Evolutionary conservation across 2,888 invertebrate species (phyloP).

Genomic region (Macaria notata): DNA sequence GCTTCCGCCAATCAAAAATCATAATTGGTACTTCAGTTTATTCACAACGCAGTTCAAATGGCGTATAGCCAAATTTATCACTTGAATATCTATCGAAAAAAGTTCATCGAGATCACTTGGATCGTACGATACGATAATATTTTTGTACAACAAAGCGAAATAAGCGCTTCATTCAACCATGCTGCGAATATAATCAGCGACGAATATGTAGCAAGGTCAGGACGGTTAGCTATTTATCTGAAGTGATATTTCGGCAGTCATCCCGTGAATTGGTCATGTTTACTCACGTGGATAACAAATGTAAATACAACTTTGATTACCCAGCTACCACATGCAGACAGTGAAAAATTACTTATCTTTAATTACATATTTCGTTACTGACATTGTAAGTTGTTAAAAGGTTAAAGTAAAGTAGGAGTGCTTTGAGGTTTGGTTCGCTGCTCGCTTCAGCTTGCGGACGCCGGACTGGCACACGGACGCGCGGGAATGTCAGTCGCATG

Average conservation of each 20-base stretch:
- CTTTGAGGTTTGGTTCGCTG: conserved; percentile 14
- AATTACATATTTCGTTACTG: conserved; percentile 15
- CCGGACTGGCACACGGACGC: conserved; percentile 28
- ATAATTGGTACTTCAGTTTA: no score
- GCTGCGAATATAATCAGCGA: conserved; percentile 33
- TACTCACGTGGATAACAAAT: conserved; percentile 30
- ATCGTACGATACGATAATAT: conserved; percentile 44
- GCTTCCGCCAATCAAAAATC: no score
- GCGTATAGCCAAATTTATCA: neutral
- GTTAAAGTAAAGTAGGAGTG: conserved; percentile 21
- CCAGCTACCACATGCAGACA: neutral
- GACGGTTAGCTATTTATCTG: conserved; percentile 29
- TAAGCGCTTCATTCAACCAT: conserved; percentile 41
- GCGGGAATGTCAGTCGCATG: conserved; percentile 55
- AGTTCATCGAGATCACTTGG: conserved; percentile 31
- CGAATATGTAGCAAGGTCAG: conserved; percentile 41
- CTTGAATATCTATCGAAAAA: neutral
- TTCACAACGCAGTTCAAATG: neutral
- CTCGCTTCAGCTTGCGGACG: no score
- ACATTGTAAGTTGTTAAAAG: conserved; percentile 29
- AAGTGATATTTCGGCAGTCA: conserved; percentile 34
- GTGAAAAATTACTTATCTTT: conserved; percentile 11
- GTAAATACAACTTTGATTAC: conserved; percentile 23
- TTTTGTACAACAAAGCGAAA: conserved; percentile 33
- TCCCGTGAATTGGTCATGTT: conserved; percentile 34